A percentile compares a stretch with the other conserved stretches of the same genome.
phyloP scores from a whole-genome alignment of 2,888 invertebrate genomes.

The Meliscaeva auricollis region DNA sequence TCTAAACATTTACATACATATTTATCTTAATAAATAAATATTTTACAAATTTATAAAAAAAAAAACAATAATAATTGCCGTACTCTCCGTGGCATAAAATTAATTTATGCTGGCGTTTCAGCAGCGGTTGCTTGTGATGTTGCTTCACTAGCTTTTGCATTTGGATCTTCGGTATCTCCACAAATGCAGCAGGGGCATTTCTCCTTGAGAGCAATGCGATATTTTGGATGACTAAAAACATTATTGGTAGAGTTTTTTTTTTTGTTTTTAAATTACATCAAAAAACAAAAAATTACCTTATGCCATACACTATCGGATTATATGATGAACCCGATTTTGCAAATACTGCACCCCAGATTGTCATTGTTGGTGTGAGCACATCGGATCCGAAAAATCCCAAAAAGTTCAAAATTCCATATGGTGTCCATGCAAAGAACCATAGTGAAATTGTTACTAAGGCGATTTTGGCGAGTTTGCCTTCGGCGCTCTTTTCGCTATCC shows the following conservation, averaged over 20 bases:
- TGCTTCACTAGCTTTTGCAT: conserved; percentile 79
- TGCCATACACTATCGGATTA: conserved; percentile 96
- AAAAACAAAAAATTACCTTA: conserved; percentile 91
- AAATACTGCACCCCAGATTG: conserved; percentile 95
- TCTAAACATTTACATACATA: not conserved
- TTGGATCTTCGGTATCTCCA: conserved; percentile 81
- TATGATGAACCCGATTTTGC: conserved; percentile 96
- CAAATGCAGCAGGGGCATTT: conserved; percentile 86
- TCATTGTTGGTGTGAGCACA: conserved; percentile 91
- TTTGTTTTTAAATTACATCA: too few species aligned
- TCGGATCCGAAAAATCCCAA: conserved; percentile 91
- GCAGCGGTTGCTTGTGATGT: conserved; percentile 81
- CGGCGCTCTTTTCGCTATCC: conserved; percentile 91
- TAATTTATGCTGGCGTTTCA: conserved; percentile 81
- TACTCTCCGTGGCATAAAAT: too few species aligned
- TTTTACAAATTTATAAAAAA: not conserved
- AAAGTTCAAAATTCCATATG: conserved; percentile 93
- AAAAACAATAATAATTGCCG: not conserved
- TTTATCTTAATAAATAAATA: not conserved
- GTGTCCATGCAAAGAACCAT: conserved; percentile 97
- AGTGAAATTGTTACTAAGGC: conserved; percentile 95
- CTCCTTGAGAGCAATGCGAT: conserved; percentile 86
- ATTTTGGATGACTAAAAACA: conserved; percentile 86
- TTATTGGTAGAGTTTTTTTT: not conserved
- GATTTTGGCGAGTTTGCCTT: conserved; percentile 94